Evolutionary conservation across 2,113 vertebrate genomes (phyloP).

Genomic region (Octodon degus): DNA sequence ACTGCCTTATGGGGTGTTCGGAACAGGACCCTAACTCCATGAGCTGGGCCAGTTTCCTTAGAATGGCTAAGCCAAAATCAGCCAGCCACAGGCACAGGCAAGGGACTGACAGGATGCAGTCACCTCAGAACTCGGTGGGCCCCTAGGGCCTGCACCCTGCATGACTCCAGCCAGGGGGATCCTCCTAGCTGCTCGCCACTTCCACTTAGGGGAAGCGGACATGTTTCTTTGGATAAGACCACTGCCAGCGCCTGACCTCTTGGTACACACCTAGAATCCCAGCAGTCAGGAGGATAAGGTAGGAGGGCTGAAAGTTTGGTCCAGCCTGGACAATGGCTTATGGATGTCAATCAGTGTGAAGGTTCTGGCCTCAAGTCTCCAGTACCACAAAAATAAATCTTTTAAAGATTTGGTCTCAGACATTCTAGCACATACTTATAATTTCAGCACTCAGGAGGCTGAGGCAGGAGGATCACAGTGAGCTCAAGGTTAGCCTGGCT

Average conservation of each 20-base stretch:
- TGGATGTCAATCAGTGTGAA: not conserved
- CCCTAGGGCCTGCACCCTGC: not conserved
- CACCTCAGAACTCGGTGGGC: not conserved
- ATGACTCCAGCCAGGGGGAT: not conserved
- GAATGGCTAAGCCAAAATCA: not conserved
- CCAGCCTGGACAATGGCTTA: not conserved
- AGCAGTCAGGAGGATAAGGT: not conserved
- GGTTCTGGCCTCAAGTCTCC: not conserved
- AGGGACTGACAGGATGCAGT: not conserved
- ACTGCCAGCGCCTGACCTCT: not conserved
- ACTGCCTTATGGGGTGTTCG: not conserved
- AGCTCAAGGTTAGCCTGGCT: not conserved
- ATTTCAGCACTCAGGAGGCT: not conserved
- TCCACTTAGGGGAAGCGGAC: not conserved
- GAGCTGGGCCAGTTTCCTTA: not conserved
- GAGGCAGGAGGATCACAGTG: not conserved
- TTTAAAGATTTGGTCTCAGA: not conserved
- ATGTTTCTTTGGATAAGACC: not conserved
- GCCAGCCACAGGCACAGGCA: not conserved
- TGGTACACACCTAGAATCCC: not conserved
- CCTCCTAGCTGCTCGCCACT: not conserved
- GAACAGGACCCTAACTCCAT: not conserved
- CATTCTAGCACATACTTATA: not conserved
- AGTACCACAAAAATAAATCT: not conserved
- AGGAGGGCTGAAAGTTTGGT: not conserved